These are phyloP conservation scores for Patella vulgata DNA, from an alignment of 1,140 invertebrate genomes.

Conservation along the genomic window DNA sequence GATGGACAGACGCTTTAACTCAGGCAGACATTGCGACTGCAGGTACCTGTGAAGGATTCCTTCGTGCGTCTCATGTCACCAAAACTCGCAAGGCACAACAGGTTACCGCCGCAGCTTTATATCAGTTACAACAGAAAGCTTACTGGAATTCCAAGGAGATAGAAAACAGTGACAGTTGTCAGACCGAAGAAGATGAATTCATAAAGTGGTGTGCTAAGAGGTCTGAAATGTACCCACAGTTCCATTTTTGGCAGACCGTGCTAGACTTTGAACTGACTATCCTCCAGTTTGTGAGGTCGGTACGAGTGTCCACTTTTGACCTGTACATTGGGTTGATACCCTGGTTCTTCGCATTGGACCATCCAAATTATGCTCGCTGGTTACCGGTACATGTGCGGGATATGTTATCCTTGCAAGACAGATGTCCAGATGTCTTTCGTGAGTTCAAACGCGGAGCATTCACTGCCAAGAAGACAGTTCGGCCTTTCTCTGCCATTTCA, in stretches of 20 bases:
- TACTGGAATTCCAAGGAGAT: no score
- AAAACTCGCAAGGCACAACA: conserved; percentile 29
- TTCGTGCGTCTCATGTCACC: conserved; percentile 26
- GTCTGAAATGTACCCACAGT: conserved; percentile 2
- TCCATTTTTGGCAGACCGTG: conserved; percentile 12
- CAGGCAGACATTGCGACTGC: conserved; percentile 24
- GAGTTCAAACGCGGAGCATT: conserved; percentile 19
- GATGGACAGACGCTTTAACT: conserved; percentile 30
- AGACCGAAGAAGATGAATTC: no score
- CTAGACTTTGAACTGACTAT: conserved; percentile 9
- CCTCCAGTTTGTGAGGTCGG: conserved; percentile 12
- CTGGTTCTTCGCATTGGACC: conserved; percentile 21
- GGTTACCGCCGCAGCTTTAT: conserved; percentile 31
- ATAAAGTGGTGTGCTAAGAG: conserved; percentile 7
- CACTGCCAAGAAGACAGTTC: conserved; percentile 23
- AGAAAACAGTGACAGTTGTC: no score
- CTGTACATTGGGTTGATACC: conserved; percentile 17
- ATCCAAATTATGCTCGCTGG: conserved; percentile 21
- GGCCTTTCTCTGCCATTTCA: conserved; percentile 25
- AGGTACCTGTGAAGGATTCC: conserved; percentile 27
- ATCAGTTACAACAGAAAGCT: conserved; percentile 20
- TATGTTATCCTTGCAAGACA: no score
- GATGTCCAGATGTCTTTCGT: no score
- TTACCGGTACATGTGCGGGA: conserved; percentile 18
- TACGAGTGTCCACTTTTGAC: conserved; percentile 2